Percentiles rank a stretch among this genome's conserved stretches.
These are phyloP conservation scores for Zootermopsis nevadensis DNA, from an alignment of 2,888 invertebrate species.

Conservation along the genomic window DNA sequence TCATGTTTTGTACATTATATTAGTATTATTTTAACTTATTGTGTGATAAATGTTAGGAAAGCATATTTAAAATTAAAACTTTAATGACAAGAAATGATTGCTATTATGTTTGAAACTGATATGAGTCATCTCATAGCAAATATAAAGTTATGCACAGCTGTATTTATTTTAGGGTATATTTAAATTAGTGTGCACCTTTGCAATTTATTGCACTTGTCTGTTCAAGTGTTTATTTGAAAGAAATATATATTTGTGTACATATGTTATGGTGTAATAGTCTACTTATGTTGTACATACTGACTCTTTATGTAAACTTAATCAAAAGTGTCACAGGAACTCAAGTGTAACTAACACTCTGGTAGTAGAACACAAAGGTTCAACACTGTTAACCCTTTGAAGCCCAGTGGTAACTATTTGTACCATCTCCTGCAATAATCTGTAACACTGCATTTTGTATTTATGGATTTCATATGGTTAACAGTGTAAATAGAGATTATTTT, in stretches of 20 bases:
- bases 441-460: no score
- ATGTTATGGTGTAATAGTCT: conserved; percentile 25
- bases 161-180: conserved; percentile 36
- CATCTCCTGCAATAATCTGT: no score
- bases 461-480: no score
- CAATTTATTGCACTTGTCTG: conserved; percentile 37
- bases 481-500: no score
- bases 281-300: not conserved
- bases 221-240: conserved; percentile 34
- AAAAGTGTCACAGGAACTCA: no score
- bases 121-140: conserved; percentile 1
- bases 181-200: conserved; percentile 21
- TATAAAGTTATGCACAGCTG: conserved; percentile 19
- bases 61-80: not conserved
- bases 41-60: not conserved
- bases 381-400: no score
- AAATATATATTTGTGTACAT: conserved; percentile 41
- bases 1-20: no score
- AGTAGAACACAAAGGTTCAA: no score
- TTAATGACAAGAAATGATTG: not conserved
- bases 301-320: no score
- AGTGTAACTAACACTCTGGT: no score
- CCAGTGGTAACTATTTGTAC: no score
- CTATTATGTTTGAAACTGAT: conserved; percentile 9
- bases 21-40: no score